Base-by-base conservation (phyloP, 2,113 vertebrate species). In the Montifringilla adamsi region DNA sequence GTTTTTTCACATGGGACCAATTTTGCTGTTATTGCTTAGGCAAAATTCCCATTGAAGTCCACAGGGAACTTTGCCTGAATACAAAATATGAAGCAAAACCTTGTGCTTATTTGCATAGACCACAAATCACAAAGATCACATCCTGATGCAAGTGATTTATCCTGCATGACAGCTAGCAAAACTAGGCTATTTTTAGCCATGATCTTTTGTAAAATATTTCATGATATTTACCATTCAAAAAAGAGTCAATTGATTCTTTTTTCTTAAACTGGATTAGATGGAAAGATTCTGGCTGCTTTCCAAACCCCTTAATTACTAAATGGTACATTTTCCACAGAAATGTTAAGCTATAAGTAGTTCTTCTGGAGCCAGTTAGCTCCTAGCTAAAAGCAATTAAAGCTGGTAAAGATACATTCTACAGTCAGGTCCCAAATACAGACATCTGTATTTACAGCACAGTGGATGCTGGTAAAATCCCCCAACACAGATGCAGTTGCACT, bases 241-340 rank as follows among this genome's bases (percentile, higher is more conserved):
- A 89, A 87, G 68, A 92, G 67, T 81, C 50, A 95, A 91, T 96
- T 94, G 94, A 94, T 96, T 93, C 24, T 55, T 90, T 89, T 91
- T 94, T 66, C 92, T 96, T 89, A 75, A 95, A 94, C 75, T 87
- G 91, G 90, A 97, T 96, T 94, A 96, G 93, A 96, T 94, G 80
- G 94, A 97, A 96, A 96, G 94, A 96, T 97, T 90, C 87, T 97
- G 97, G 96, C 95, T 90, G 77, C 91, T 88, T 94, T 95, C 96
- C 96, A 97, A 95, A 87, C 27, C 85, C 82, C 96, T 95, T 97
- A 98, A 97, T 97, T 97, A 96, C 92, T 93, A 89, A 94, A 96
- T 82, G 80, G 93, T 96, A 97, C 92, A 93, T 96, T 95, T 96
- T 95, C 94, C 94, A 91, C 94, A 96, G 92, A 96, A 97, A 97